phyloP scores from a whole-genome alignment of 2,113 vertebrate species.

The Orthonyx spaldingii region DNA sequence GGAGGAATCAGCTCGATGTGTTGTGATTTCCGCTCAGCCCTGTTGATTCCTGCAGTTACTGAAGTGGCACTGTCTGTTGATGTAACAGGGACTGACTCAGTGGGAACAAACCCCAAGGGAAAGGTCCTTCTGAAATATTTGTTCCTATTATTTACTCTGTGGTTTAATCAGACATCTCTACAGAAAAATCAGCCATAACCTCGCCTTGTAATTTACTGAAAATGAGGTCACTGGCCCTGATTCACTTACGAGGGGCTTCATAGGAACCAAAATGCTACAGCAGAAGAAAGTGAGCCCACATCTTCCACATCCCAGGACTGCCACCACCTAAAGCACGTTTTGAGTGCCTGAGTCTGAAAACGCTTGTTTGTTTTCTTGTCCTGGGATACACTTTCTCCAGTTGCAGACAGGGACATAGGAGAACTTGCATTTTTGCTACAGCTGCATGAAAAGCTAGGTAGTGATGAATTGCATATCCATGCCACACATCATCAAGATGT shows the following conservation, averaged over 20 bases:
- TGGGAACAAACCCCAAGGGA: slow-evolving; percentile 21
- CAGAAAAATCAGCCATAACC: neutral
- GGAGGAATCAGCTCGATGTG: neutral
- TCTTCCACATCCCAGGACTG: neutral
- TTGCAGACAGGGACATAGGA: neutral
- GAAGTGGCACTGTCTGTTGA: slow-evolving; percentile 4
- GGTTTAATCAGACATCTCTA: slow-evolving; percentile 21
- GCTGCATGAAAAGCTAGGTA: neutral
- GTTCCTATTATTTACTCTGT: slow-evolving; percentile 36
- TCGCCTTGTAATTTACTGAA: neutral
- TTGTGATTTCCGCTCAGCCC: neutral
- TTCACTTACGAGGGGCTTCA: neutral
- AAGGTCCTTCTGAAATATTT: slow-evolving; percentile 41
- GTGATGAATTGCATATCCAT: neutral
- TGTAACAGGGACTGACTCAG: slow-evolving; percentile 43
- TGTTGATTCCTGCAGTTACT: neutral
- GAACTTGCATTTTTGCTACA: neutral
- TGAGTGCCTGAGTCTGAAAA: neutral
- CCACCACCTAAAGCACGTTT: neutral
- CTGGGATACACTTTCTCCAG: neutral
- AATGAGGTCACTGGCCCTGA: neutral
- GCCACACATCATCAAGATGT: neutral
- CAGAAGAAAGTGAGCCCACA: neutral
- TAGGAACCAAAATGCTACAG: neutral
- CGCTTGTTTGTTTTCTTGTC: neutral